phyloP scores from a whole-genome alignment of 2,888 invertebrate genomes.

The Escarpia spicata region DNA sequence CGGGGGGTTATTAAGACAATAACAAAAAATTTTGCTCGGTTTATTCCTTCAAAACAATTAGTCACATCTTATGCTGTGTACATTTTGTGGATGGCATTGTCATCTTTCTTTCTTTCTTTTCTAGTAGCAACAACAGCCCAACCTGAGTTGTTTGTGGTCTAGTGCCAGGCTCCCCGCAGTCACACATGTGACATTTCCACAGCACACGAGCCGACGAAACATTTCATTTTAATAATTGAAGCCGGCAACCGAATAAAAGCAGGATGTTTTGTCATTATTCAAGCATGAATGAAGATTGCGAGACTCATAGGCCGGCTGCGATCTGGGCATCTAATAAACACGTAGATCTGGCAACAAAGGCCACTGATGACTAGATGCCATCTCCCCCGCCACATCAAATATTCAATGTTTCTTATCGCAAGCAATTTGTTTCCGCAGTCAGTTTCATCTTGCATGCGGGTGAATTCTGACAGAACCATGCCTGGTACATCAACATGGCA shows the following conservation, averaged over 20 bases:
- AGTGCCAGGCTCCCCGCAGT: not conserved
- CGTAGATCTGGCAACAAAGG: not conserved
- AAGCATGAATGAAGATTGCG: constrained; percentile 1
- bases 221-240: not conserved
- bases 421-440: not conserved
- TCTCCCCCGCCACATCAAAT: not conserved
- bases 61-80: not conserved
- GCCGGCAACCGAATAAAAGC: not conserved
- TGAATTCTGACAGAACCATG: not conserved
- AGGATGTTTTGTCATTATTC: not conserved
- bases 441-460: not conserved
- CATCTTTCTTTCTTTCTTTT: not conserved
- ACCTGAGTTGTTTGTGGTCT: not conserved
- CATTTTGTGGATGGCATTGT: not conserved
- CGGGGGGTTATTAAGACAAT: too few species aligned
- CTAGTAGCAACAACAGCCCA: not conserved
- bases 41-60: too few species aligned
- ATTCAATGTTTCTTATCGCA: constrained; percentile 2
- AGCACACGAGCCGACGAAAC: not conserved
- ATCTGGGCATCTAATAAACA: not conserved
- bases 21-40: too few species aligned
- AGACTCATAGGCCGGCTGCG: not conserved
- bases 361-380: not conserved
- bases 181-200: not conserved
- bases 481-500: not conserved